Conservation (phyloP, 2,797 vertebrate genomes). For the Parotocinclus haroldoi region DNA sequence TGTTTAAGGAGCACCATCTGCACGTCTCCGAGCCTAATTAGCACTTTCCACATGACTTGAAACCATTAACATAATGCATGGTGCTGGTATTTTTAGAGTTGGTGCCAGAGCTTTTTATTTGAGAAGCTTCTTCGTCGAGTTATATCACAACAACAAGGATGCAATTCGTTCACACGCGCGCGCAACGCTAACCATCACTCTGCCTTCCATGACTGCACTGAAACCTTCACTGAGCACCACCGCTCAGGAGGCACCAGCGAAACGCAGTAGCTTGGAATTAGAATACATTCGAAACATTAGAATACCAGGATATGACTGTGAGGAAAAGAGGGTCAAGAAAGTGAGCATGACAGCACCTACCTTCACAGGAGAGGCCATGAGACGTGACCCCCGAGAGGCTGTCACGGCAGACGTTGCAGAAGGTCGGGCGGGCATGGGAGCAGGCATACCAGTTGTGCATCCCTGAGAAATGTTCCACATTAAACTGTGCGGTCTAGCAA, state of each 20-base stretch:
- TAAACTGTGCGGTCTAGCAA: slow-evolving; percentile 98
- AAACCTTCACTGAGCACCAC: neutral
- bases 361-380: slow-evolving; percentile 97
- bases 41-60: slow-evolving; percentile 51
- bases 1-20: slow-evolving; percentile 63
- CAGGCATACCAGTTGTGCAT: slow-evolving; percentile 99
- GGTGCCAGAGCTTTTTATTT: no score
- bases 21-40: slow-evolving; percentile 56
- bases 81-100: slow-evolving; percentile 43
- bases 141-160: no score
- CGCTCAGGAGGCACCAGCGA: neutral
- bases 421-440: slow-evolving; percentile 96
- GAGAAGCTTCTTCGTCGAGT: no score
- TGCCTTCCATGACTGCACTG: no score
- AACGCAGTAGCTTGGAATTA: slow-evolving; percentile 26
- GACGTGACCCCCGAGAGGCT: slow-evolving; percentile 97
- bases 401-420: slow-evolving; percentile 98
- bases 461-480: slow-evolving; percentile 99
- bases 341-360: slow-evolving; percentile 62
- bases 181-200: no score
- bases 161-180: no score
- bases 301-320: neutral
- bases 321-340: no score
- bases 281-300: slow-evolving; percentile 19
- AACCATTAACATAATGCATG: slow-evolving; percentile 45